Percentiles rank a stretch among this genome's conserved stretches.
Evolutionary conservation across 2,888 invertebrate species (phyloP).

Genomic region (Nasonia oneida): DNA sequence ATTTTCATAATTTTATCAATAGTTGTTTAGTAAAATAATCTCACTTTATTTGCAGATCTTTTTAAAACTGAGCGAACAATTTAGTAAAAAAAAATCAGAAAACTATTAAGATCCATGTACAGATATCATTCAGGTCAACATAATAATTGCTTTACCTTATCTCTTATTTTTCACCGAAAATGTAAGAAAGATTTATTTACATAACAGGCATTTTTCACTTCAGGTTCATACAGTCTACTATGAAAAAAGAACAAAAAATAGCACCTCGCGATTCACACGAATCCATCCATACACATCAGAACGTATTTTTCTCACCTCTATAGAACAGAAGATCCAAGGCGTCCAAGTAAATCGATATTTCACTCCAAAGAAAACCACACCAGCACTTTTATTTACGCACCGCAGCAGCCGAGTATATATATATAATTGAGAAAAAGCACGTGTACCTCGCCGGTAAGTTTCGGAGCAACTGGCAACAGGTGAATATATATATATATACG

Average conservation of each 20-base stretch:
- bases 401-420: neutral
- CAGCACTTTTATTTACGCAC: neutral
- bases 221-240: neutral
- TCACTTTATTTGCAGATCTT: neutral
- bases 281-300: neutral
- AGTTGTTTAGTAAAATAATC: neutral
- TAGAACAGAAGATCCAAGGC: neutral
- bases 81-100: neutral
- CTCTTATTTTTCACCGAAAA: too few species aligned
- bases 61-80: neutral
- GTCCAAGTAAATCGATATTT: neutral
- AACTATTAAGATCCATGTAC: neutral
- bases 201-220: neutral
- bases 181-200: too few species aligned
- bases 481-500: neutral
- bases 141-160: too few species aligned
- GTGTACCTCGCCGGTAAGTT: conserved; percentile 3
- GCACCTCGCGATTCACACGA: neutral
- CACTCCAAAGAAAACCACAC: neutral
- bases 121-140: too few species aligned
- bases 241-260: neutral
- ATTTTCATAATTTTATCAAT: neutral
- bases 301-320: neutral
- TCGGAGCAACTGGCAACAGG: conserved; percentile 15
- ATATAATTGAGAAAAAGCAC: neutral